phyloP scores from a whole-genome alignment of 2,888 invertebrate genomes.

The Andricus curvator region DNA sequence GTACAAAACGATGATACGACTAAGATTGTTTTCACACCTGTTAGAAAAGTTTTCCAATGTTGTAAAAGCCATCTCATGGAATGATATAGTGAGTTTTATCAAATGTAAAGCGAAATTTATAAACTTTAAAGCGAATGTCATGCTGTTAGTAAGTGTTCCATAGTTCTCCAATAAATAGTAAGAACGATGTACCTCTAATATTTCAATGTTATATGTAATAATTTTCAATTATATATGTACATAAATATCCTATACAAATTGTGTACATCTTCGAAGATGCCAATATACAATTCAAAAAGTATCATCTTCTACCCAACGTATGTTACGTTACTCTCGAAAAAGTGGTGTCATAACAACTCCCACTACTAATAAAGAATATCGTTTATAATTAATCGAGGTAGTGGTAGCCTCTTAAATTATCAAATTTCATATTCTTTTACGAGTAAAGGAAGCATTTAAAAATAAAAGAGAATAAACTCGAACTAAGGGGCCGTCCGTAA shows the following conservation, averaged over 20 bases:
- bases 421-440: background rate
- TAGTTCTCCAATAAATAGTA: slow-evolving; percentile 42
- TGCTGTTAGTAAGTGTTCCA: slow-evolving; percentile 73
- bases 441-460: background rate
- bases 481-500: background rate
- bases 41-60: background rate
- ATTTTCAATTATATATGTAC: slow-evolving; percentile 62
- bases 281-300: slow-evolving; percentile 50
- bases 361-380: slow-evolving; percentile 41
- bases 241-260: slow-evolving; percentile 69
- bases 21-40: background rate
- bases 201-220: slow-evolving; percentile 43
- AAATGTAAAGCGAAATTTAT: slow-evolving; percentile 19
- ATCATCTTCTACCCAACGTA: slow-evolving; percentile 33
- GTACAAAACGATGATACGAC: background rate
- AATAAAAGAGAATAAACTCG: background rate
- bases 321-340: slow-evolving; percentile 5
- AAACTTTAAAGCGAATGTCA: slow-evolving; percentile 67
- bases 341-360: background rate
- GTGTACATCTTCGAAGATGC: slow-evolving; percentile 57
- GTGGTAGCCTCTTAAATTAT: background rate
- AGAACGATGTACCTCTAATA: slow-evolving; percentile 29
- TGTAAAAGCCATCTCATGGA: background rate
- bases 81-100: background rate
- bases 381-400: background rate